Evolutionary conservation across 2,888 invertebrate species (phyloP).

Genomic region (Polydrusus pterygomalis): DNA sequence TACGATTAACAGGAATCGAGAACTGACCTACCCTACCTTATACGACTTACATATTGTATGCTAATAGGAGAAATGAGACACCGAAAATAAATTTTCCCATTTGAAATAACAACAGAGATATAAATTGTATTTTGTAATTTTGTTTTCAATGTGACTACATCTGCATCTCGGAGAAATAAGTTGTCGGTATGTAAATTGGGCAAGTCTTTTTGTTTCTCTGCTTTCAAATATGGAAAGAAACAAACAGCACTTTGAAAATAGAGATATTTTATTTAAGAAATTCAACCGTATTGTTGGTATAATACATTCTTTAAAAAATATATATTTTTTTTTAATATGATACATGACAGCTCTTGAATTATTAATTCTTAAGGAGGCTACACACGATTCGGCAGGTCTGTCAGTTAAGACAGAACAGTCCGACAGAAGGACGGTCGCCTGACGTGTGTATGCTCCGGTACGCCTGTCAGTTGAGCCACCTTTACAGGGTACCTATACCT

Average conservation of each 20-base stretch:
- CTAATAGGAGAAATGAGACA: slow-evolving; percentile 34
- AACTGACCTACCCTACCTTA: slow-evolving; percentile 38
- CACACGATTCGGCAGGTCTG: too few species aligned
- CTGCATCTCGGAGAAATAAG: slow-evolving; percentile 30
- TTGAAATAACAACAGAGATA: slow-evolving; percentile 40
- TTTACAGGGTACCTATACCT: too few species aligned
- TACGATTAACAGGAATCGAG: slow-evolving; percentile 27
- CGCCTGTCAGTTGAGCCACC: too few species aligned
- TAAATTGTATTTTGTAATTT: slow-evolving; percentile 46
- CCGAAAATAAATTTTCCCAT: slow-evolving; percentile 36
- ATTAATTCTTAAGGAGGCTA: too few species aligned
- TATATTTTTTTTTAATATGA: too few species aligned
- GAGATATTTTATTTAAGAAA: not conserved
- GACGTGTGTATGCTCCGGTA: too few species aligned
- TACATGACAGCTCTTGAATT: too few species aligned
- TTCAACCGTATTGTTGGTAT: too few species aligned
- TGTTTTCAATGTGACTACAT: slow-evolving; percentile 40
- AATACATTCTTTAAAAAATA: too few species aligned
- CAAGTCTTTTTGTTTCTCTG: not conserved
- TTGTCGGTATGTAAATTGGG: slow-evolving; percentile 35
- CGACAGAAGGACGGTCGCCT: too few species aligned
- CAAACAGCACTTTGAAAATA: too few species aligned
- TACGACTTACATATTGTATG: slow-evolving; percentile 44
- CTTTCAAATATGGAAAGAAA: not conserved
- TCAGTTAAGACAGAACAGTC: too few species aligned